Evolutionary conservation across 2,888 invertebrate species (phyloP), one percentile per base, ranked within the genome.

Genomic region (Lasioglossum zephyrum): DNA sequence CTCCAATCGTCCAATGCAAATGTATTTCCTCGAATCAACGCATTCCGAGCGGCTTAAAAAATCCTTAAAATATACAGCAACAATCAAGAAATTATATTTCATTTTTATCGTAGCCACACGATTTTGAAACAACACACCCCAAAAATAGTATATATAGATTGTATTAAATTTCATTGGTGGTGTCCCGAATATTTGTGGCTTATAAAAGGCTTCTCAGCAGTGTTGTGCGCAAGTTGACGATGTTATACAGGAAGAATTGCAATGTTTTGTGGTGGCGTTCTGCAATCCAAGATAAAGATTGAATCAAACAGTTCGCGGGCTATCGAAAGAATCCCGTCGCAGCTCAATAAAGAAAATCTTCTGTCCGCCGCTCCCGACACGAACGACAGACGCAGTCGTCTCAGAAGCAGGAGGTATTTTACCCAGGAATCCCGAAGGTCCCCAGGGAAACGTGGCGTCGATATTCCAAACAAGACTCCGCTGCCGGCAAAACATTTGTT

Each of bases 1-100:
- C 70, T 70, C 8, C 83, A 70, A 82, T 82, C 36, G 22, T n/a
- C 18, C 66, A 83, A 81, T 77, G 82, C 36, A 83, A 47, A 83
- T 22, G 4, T 9, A 44, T 76, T 73, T 53, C 44, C 44, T 11
- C 53, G 16, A 26, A 26, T 49, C 39, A n/a, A 63, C 9, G 22
- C 44, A 8, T 72, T 49, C 31, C 16, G 5, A 26, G 13, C 26
- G 26, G 16, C 16, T 31, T 60, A 26, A 26, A 18, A 2, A 49
- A 0, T 18, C 49, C 6, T 6, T 49, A 0, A 49, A 49, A 49
- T 6, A 6, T 49, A 49, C 8, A 22, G 49, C 2, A 22, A 49
- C 2, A 0, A 53, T 22, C 22, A 8, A 6, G 22, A 49, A 22
- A 49, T 22, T 49, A 2, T n/a, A n/a, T n/a, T 13, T 22, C 11